A percentile compares a stretch with the other conserved stretches of the same genome.
Evolutionary conservation across 2,888 invertebrate genomes (phyloP).

Genomic region (Tricholauxania praeusta): DNA sequence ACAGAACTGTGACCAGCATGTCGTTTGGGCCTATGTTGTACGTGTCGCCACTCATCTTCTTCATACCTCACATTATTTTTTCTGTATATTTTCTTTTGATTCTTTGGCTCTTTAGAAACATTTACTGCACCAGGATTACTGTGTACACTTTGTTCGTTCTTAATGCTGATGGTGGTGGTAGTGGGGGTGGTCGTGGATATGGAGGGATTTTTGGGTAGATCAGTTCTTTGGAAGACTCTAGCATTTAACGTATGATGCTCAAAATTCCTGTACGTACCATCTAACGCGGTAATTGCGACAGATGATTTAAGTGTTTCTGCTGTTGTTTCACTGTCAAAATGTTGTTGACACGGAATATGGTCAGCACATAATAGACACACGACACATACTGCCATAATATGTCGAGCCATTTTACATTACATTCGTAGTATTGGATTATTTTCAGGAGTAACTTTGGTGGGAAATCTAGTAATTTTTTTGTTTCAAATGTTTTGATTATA

Average conservation of each 20-base stretch:
- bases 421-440: slow-evolving; percentile 8
- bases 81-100: slow-evolving; percentile 5
- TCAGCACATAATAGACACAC: slow-evolving; percentile 85
- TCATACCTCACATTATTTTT: not conserved
- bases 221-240: slow-evolving; percentile 52
- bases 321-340: slow-evolving; percentile 68
- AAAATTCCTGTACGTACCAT: slow-evolving; percentile 19
- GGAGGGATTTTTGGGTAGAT: slow-evolving; percentile 52
- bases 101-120: slow-evolving; percentile 29
- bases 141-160: slow-evolving; percentile 10
- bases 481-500: not conserved
- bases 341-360: slow-evolving; percentile 81
- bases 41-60: slow-evolving; percentile 40
- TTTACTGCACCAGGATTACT: not conserved
- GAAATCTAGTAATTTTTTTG: not conserved
- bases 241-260: slow-evolving; percentile 54
- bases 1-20: slow-evolving; percentile 58
- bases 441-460: not conserved
- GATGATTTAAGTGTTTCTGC: slow-evolving; percentile 6
- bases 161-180: slow-evolving; percentile 52
- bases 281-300: not conserved
- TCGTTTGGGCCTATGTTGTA: slow-evolving; percentile 56
- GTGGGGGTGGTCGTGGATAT: slow-evolving; percentile 50
- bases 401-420: slow-evolving; percentile 70
- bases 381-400: slow-evolving; percentile 84